These are phyloP conservation scores for Entomyzon cyanotis DNA, from an alignment of 2,113 vertebrate species.

Conservation along the genomic window DNA sequence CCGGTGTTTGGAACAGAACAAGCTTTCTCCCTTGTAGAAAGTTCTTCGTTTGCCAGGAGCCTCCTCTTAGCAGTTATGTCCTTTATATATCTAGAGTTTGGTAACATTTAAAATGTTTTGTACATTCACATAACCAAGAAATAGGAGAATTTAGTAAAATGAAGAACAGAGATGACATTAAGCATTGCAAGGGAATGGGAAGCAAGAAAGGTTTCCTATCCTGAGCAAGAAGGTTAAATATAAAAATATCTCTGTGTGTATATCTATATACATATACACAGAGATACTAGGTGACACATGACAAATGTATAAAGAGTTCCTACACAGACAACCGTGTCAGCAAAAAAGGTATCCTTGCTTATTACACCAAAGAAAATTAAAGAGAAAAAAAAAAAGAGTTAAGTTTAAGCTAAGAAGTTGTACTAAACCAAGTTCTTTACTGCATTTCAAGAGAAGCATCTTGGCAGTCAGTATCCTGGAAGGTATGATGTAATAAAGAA, in stretches of 20 bases:
- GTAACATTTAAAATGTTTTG: neutral
- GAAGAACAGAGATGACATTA: neutral
- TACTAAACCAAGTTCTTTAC: neutral
- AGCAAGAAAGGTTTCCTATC: neutral
- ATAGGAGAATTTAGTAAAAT: neutral
- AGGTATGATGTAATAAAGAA: neutral
- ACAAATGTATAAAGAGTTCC: neutral
- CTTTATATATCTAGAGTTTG: neutral
- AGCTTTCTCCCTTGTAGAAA: neutral
- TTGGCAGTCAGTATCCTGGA: neutral
- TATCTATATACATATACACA: neutral
- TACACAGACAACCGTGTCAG: neutral
- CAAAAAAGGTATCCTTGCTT: neutral
- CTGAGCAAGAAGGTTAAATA: neutral
- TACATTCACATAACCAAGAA: neutral
- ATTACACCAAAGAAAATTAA: neutral
- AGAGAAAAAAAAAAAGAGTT: neutral
- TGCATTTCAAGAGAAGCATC: neutral
- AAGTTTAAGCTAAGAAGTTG: neutral
- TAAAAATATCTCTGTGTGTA: neutral
- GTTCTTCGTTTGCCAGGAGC: neutral
- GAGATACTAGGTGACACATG: neutral
- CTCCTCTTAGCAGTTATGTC: neutral
- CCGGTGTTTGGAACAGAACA: neutral
- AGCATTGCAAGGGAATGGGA: neutral